Evolutionary conservation across 2,888 invertebrate species (phyloP), one percentile per base, ranked within the genome.

Genomic region (Tortricodes alternella): DNA sequence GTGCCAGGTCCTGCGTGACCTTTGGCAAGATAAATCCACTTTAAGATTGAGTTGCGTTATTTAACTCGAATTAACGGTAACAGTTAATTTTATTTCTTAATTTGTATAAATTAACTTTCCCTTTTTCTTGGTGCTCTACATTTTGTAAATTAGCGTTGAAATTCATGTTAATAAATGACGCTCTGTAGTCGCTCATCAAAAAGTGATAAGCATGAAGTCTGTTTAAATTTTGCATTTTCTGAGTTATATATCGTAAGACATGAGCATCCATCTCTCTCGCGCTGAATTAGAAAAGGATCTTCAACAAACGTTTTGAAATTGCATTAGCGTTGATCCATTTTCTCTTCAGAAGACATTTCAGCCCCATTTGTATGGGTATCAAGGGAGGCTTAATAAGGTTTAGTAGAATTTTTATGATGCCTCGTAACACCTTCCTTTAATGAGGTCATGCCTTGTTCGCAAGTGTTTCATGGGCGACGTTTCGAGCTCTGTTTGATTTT

Each of bases 161-260:
- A 9, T 16, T 34, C 7, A 11, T 15, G 9, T 11, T 11, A 13
- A n/a, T 9, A 16, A 23, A 39, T 13, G 21, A 13, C 37, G 72
- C 72, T 76, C 74, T 75, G 69, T 72, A 68, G 73, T 73, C 64
- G 76, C 77, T 83, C 85, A 79, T 86, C 85, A 86, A 80, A 85
- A 84, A 80, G 78, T 78, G 80, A 83, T 86, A 83, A 86, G 44
- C 23, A 13, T 44, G 29, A 29, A n/a, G n/a, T n/a, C n/a, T n/a
- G n/a, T n/a, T n/a, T n/a, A n/a, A n/a, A n/a, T n/a, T n/a, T n/a
- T n/a, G n/a, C n/a, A n/a, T n/a, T n/a, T n/a, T n/a, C n/a, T n/a
- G n/a, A n/a, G n/a, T n/a, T n/a, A n/a, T n/a, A n/a, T n/a, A n/a
- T n/a, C n/a, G n/a, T n/a, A n/a, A n/a, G n/a, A n/a, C n/a, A n/a